Conservation (phyloP, 2,113 vertebrate species). For the Sturnus vulgaris region DNA sequence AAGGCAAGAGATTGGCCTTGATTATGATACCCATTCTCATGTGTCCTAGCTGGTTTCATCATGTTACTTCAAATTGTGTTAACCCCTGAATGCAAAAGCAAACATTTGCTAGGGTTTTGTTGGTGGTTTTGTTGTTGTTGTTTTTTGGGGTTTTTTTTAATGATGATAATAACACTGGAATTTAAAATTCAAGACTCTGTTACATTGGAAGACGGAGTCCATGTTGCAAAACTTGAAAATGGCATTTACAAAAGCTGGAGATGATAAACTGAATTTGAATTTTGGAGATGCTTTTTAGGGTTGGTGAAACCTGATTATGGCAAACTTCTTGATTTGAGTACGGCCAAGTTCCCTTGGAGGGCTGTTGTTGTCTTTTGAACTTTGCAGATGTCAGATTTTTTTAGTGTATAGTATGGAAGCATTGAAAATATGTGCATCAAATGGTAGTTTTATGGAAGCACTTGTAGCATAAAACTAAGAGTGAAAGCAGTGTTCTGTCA, state of each 20-base stretch:
- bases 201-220: not conserved
- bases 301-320: not conserved
- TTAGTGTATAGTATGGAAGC: not conserved
- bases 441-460: not conserved
- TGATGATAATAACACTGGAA: not conserved
- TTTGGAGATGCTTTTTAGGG: not conserved
- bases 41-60: not conserved
- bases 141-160: not conserved
- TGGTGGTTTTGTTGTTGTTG: not conserved
- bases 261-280: not conserved
- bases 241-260: not conserved
- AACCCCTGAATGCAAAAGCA: not conserved
- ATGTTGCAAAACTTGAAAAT: not conserved
- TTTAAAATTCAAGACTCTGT: not conserved
- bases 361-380: not conserved
- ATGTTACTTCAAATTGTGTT: not conserved
- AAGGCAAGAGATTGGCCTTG: not conserved
- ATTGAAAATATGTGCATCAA: not conserved
- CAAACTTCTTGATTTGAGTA: not conserved
- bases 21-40: not conserved
- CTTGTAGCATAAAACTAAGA: not conserved
- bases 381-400: not conserved
- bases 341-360: not conserved
- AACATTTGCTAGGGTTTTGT: not conserved
- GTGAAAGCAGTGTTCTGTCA: not conserved